Evolutionary conservation across 2,888 invertebrate genomes (phyloP).

Genomic region (Heliconius aoede): DNA sequence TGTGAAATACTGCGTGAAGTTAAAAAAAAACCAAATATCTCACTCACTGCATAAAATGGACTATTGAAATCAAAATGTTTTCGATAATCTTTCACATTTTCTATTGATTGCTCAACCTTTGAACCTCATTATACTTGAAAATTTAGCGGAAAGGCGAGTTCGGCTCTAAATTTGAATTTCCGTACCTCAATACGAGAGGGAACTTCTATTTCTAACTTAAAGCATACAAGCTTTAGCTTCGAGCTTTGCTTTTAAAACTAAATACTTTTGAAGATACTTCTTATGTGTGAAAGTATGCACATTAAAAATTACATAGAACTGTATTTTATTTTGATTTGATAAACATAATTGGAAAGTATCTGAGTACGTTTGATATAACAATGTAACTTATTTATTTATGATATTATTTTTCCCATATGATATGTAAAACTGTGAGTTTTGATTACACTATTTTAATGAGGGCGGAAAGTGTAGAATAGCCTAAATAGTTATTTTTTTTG

Average conservation of each 20-base stretch:
- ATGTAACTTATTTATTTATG: no score
- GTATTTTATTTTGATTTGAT: no score
- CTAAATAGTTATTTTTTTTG: background rate
- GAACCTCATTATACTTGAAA: constrained; percentile 78
- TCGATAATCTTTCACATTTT: constrained; percentile 52
- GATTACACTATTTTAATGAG: no score
- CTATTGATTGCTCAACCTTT: constrained; percentile 80
- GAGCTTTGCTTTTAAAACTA: constrained; percentile 4
- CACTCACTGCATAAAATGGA: background rate
- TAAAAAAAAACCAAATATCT: background rate
- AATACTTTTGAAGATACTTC: no score
- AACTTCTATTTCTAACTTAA: constrained; percentile 40
- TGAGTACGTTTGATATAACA: no score
- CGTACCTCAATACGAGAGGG: constrained; percentile 67
- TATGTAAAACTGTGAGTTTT: no score
- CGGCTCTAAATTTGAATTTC: constrained; percentile 81
- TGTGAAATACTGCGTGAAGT: background rate
- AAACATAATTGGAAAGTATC: no score
- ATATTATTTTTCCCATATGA: no score
- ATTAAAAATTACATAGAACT: no score
- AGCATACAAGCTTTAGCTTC: background rate
- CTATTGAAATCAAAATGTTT: constrained; percentile 26
- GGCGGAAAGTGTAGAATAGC: no score
- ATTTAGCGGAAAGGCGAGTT: constrained; percentile 80
- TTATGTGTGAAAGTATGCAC: no score